Percentiles rank a stretch among this genome's conserved stretches.
These are phyloP conservation scores for Scelioninae gen. 1 DNA, from an alignment of 2,888 invertebrate species.

Conservation along the genomic window DNA sequence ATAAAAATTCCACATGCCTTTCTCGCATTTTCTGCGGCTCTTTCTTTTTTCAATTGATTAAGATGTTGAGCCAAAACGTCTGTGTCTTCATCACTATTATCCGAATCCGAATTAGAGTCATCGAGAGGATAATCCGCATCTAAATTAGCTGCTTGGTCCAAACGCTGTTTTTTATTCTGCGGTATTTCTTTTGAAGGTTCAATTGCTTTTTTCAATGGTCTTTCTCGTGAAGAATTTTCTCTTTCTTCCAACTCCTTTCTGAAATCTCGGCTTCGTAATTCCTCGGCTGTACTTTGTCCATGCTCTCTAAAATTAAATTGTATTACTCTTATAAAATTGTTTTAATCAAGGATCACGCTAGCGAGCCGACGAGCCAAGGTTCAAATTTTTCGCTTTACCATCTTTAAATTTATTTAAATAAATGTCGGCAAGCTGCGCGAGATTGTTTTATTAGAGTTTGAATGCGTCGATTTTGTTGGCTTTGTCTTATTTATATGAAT, in stretches of 20 bases:
- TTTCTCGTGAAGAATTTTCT: constrained; percentile 72
- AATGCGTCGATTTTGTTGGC: too few relatives aligned
- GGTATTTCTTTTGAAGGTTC: constrained; percentile 82
- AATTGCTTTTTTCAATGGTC: constrained; percentile 83
- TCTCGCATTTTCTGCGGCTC: constrained; percentile 93
- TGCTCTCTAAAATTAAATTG: constrained; percentile 89
- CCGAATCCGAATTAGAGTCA: constrained; percentile 92
- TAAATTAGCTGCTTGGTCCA: constrained; percentile 92
- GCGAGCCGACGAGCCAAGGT: too few relatives aligned
- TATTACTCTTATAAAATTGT: too few relatives aligned
- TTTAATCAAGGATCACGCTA: too few relatives aligned
- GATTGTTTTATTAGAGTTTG: too few relatives aligned
- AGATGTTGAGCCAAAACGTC: constrained; percentile 97
- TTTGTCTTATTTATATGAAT: too few relatives aligned
- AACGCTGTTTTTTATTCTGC: constrained; percentile 88
- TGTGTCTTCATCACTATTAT: constrained; percentile 93
- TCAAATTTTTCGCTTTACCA: too few relatives aligned
- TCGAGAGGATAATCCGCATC: constrained; percentile 98
- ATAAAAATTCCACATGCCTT: constrained; percentile 86
- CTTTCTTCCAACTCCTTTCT: constrained; percentile 97
- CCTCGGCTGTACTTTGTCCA: constrained; percentile 97
- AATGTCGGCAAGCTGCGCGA: too few relatives aligned
- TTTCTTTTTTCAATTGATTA: constrained; percentile 97
- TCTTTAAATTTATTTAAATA: too few relatives aligned
- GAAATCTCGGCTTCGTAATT: constrained; percentile 95